phyloP scores from a whole-genome alignment of 2,888 invertebrate species.

The Diloba caeruleocephala region DNA sequence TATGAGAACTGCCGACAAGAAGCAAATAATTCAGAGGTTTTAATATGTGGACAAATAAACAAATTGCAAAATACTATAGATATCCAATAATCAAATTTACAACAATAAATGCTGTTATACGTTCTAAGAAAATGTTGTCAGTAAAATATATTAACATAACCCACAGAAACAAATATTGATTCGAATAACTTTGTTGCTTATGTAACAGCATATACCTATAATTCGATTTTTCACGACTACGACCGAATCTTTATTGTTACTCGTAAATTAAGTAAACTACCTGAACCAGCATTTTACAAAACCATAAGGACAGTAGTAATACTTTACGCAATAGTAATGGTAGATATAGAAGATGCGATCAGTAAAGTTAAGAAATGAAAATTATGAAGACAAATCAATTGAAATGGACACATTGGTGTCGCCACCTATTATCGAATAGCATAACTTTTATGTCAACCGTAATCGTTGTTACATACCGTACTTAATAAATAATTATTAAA shows the following conservation, averaged over 20 bases:
- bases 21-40: too few species aligned
- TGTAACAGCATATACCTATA: conserved; percentile 21
- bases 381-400: not conserved
- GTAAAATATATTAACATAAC: conserved; percentile 33
- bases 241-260: conserved; percentile 2
- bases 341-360: conserved; percentile 41
- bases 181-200: conserved; percentile 34
- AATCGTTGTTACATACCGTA: not conserved
- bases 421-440: conserved; percentile 50
- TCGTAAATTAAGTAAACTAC: conserved; percentile 3
- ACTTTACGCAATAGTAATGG: conserved; percentile 24
- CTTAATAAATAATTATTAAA: too few species aligned
- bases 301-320: conserved; percentile 28
- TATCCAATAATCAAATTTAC: conserved; percentile 9
- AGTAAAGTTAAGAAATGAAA: conserved; percentile 34
- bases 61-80: conserved; percentile 15
- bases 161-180: conserved; percentile 28
- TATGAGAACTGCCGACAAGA: too few species aligned
- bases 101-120: conserved; percentile 40
- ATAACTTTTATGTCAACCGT: conserved; percentile 16
- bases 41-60: too few species aligned
- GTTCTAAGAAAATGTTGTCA: conserved; percentile 28
- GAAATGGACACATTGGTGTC: conserved; percentile 17
- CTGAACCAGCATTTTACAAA: conserved; percentile 6
- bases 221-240: conserved; percentile 17